Evolutionary conservation across 2,888 invertebrate species (phyloP), one percentile per base, ranked within the genome.

Genomic region (Mythimna lalbum): DNA sequence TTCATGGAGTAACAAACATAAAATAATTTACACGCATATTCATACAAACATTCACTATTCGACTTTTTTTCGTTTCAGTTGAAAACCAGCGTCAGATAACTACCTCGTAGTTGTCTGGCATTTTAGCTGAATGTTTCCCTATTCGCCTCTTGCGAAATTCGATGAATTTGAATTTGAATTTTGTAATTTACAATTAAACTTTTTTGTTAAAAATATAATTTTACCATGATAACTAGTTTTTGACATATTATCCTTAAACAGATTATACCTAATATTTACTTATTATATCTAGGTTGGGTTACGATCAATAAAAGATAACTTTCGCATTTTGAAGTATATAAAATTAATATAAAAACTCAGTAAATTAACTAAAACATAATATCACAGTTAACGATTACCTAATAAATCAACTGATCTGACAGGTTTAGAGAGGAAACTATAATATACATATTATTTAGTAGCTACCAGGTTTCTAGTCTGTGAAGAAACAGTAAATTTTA

Each of bases 141-240:
- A n/a, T n/a, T n/a, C n/a, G n/a, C n/a, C n/a, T n/a, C n/a, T n/a
- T n/a, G n/a, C n/a, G n/a, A n/a, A n/a, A n/a, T n/a, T n/a, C n/a
- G n/a, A n/a, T n/a, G n/a, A n/a, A n/a, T n/a, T n/a, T n/a, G n/a
- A n/a, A n/a, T n/a, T n/a, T n/a, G n/a, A n/a, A n/a, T n/a, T n/a
- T n/a, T n/a, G n/a, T n/a, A n/a, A n/a, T n/a, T n/a, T n/a, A n/a
- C n/a, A n/a, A n/a, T n/a, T n/a, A n/a, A n/a, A 31, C 9, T 33
- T 33, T 33, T 5, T 9, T 31, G 12, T n/a, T 69, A 64, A 52
- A 63, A 0, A 23, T 14, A 53, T 53, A 60, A 63, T 21, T 47
- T 60, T 68, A 63, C 10, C 2, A 63, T n/a, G 62, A 74, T 6
- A 68, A 52, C 14, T 39, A 53, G 53, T 75, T 63, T 52, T 1